Evolutionary conservation across 1,140 invertebrate genomes (phyloP), one percentile per base, ranked within the genome.

Genomic region (Sarcophaga bullata): DNA sequence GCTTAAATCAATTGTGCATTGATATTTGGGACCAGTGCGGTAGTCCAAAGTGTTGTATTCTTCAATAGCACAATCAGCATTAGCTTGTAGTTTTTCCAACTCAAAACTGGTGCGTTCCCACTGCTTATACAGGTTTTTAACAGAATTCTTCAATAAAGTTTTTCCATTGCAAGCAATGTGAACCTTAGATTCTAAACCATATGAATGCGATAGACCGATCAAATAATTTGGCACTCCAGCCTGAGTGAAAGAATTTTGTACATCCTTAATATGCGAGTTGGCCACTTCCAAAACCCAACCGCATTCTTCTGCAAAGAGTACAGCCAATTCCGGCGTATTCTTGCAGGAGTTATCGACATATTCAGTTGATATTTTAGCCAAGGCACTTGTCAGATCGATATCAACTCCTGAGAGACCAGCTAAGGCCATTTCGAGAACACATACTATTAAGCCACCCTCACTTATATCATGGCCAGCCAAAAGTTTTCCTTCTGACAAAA

Each of bases 41-140:
- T 91, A 91, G 72, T 91, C 86, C 25, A 93, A 90, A n/a, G 92
- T 93, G 78, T 92, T 87, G 88, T 93, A 96, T 91, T 99, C 98
- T 86, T 96, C 92, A 68, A 92, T 87, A 2, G 96, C 96, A 88
- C 96, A 98, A 6, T 93, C 91, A 3, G 92, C 90, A 85, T 97
- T 96, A 6, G 95, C 94, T 91, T 99, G 98, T 11, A 93, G 91
- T 83, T 93, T 92, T 89, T 99, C 98, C 62, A 99, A 89, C 84
- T 94, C 93, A 87, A 96, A 98, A 91, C 97, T 98, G 0, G 98
- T 99, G 88, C 98, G 96, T 91, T 99, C 98, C 98, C 98, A 99
- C 84, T 95, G 92, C 86, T 94, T 92, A 88, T 96, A 94, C 37
- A 98, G 90, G 1, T 92, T 87, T 25, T 93, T 88, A 37, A 98